These are phyloP conservation scores for Apostichopus californicus DNA, from an alignment of 35 echinoderm and acorn worm species.

Conservation along the genomic window DNA sequence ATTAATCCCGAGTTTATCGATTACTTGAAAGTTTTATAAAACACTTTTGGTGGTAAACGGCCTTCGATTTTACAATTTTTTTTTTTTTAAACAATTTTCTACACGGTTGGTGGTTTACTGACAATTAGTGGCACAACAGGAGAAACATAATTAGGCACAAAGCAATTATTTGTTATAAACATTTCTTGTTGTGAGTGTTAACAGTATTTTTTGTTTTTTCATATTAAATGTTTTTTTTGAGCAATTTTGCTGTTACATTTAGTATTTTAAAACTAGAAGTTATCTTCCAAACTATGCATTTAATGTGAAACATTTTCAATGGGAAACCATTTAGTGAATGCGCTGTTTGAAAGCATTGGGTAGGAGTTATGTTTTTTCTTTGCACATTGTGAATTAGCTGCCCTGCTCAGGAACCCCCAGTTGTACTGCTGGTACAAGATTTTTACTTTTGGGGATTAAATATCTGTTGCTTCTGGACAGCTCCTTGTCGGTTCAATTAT, in stretches of 20 bases:
- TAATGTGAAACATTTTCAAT: background rate
- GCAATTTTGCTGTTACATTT: background rate
- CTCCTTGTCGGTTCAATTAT: too few species aligned
- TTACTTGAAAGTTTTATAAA: background rate
- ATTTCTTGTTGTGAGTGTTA: background rate
- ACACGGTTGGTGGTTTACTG: slow-evolving; percentile 19
- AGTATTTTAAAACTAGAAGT: background rate
- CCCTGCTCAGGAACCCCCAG: too few species aligned
- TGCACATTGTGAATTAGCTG: too few species aligned
- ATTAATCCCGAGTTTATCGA: background rate
- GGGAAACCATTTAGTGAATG: too few species aligned
- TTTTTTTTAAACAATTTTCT: background rate
- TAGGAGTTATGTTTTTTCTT: too few species aligned
- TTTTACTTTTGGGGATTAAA: too few species aligned
- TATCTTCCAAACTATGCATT: background rate
- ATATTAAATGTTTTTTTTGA: background rate
- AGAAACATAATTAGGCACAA: background rate
- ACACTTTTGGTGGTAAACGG: background rate
- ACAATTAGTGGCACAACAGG: background rate
- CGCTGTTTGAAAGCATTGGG: too few species aligned
- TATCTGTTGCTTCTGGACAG: too few species aligned
- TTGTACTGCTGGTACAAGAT: too few species aligned
- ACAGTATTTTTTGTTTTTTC: background rate
- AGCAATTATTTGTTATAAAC: background rate
- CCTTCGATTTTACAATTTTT: background rate